Evolutionary conservation across 2,888 invertebrate species (phyloP).

Genomic region (Sericinus montela): DNA sequence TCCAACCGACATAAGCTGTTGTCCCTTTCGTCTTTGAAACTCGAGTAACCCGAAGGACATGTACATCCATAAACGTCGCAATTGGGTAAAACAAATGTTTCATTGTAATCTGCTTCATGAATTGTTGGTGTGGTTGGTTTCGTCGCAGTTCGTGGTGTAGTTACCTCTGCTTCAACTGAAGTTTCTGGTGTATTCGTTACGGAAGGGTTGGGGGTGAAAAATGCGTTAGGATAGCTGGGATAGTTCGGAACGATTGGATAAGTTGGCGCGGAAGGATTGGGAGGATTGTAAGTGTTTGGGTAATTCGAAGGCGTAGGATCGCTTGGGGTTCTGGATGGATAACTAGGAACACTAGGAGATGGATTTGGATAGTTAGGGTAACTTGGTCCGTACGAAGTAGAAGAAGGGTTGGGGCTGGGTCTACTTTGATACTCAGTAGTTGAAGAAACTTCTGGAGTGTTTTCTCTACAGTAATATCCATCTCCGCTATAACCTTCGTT

Average conservation of each 20-base stretch:
- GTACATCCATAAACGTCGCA: conserved; percentile 47
- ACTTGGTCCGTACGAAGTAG: background rate
- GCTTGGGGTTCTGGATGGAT: conserved; percentile 16
- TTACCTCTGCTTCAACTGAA: conserved; percentile 17
- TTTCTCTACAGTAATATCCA: conserved; percentile 67
- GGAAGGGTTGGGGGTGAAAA: conserved; percentile 8
- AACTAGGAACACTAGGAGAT: background rate
- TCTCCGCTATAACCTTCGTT: conserved; percentile 85
- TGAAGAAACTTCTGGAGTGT: conserved; percentile 14
- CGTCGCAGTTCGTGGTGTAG: conserved; percentile 17
- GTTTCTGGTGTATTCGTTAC: conserved; percentile 2
- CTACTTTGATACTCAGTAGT: background rate
- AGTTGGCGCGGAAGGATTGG: conserved; percentile 5
- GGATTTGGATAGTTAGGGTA: background rate
- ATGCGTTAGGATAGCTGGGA: conserved; percentile 13
- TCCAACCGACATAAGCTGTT: conserved; percentile 55
- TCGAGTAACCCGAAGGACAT: conserved; percentile 58
- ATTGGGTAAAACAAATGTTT: conserved; percentile 51
- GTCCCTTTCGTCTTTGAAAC: conserved; percentile 45
- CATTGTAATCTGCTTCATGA: conserved; percentile 55
- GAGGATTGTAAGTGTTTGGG: conserved; percentile 14
- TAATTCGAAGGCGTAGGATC: conserved; percentile 1
- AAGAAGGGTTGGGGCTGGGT: background rate
- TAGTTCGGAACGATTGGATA: conserved; percentile 18
- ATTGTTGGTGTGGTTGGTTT: conserved; percentile 24